Base-by-base conservation (phyloP, 2,797 vertebrate genomes). In the Dryobates pubescens region DNA sequence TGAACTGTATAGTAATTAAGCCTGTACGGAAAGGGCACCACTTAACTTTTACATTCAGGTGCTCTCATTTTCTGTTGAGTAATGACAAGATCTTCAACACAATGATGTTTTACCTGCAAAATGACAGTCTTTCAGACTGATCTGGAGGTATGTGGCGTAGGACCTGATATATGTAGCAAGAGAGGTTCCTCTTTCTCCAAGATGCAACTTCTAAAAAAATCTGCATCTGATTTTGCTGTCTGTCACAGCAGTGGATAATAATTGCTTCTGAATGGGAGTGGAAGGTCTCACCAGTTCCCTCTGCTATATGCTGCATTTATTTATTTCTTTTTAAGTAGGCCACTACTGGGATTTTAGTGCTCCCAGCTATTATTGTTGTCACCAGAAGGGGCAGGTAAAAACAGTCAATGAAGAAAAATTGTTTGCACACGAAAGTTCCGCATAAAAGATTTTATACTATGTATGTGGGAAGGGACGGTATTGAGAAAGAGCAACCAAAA, bases 21-120 rank as follows among this genome's bases (percentile, higher is more conserved):
- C 13, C 51, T 62, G 0, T 15, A 3, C 6, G 8, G 62, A 54
- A 19, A 51, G 36, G 15, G 13, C 2, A 54, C 15, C 9, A 2
- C 12, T 68, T 77, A 72, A 0, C 5, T 51, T 79, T 79, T 62
- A 7, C 14, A 1, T 71, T 89, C 12, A 53, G 8, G 51, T 53
- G 16, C 27, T 16, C 14, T 78, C 58, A 16, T 56, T 72, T 79
- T 63, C 22, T 82, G 7, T 24, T 67, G 47, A 79, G 17, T 59
- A 54, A 12, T 58, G 23, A 14, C 2, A 4, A 23, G 13, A n/a
- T 62, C 24, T 17, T 75, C n/a, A 79, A 54, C 10, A 78, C 47
- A 29, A 7, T 49, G 3, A 6, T 74, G 18, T 30, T 83, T 75
- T 75, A 81, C 26, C 17, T 51, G 32, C 34, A 27, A 74, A 69